Conservation (phyloP, 2,113 vertebrate genomes). For the Trogon melanurus region DNA sequence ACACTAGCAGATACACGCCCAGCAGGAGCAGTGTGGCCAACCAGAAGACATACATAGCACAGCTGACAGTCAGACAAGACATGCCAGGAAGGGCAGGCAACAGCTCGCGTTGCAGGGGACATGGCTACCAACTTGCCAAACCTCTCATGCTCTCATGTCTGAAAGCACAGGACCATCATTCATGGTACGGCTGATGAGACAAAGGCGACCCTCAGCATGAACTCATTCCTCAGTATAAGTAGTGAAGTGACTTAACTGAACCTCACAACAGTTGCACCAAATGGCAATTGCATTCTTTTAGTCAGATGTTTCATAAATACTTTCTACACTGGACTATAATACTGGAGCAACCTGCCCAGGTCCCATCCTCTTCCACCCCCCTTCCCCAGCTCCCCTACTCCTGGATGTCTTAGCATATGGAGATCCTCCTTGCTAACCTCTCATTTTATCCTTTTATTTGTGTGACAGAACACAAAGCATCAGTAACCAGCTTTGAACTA, state of each 20-base stretch:
- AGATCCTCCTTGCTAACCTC: background rate
- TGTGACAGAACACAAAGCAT: background rate
- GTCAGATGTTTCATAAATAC: background rate
- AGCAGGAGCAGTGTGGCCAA: background rate
- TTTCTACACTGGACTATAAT: background rate
- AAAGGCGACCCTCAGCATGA: background rate
- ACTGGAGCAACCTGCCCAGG: background rate
- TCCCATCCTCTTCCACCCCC: background rate
- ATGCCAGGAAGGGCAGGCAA: background rate
- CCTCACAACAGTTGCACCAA: background rate
- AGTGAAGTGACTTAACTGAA: background rate
- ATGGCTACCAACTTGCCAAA: background rate
- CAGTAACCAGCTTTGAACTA: background rate
- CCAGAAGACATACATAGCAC: background rate
- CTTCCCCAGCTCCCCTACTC: background rate
- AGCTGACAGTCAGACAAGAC: background rate
- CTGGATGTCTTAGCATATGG: background rate
- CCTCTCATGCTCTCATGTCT: background rate
- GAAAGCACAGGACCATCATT: background rate
- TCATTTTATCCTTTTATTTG: background rate
- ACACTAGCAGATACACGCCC: background rate
- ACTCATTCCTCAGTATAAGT: background rate
- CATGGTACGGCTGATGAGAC: background rate
- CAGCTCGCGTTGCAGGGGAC: background rate
- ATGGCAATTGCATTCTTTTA: background rate